These are phyloP conservation scores for Eilema caniola DNA, from an alignment of 2,888 invertebrate species.

Conservation along the genomic window DNA sequence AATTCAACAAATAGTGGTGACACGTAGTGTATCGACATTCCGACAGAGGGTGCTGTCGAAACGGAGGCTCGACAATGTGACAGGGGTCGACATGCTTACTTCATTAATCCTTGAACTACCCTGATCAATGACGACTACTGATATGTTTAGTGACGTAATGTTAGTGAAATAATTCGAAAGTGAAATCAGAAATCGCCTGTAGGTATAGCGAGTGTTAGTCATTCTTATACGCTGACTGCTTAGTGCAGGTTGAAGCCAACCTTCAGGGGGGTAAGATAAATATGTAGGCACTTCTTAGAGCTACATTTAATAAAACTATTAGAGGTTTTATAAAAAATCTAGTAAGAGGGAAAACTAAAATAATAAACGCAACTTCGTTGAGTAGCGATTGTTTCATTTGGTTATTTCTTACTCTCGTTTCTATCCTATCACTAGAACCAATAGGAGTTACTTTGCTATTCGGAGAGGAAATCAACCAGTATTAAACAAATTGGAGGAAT, in stretches of 20 bases:
- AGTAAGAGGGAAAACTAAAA: too few species aligned
- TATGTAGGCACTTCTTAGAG: background rate
- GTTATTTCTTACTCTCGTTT: background rate
- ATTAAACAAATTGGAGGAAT: background rate
- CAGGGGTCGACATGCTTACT: conserved; percentile 84
- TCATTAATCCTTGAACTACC: conserved; percentile 83
- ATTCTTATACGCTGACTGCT: background rate
- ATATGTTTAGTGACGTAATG: conserved; percentile 54
- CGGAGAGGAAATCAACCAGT: background rate
- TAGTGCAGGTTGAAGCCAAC: background rate
- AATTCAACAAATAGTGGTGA: conserved; percentile 50
- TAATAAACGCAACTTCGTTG: background rate
- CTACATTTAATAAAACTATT: background rate
- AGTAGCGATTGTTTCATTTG: too few species aligned
- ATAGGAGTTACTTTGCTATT: background rate
- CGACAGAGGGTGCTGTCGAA: conserved; percentile 61
- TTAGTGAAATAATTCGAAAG: conserved; percentile 20
- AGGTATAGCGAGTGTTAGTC: background rate
- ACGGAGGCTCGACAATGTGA: conserved; percentile 71
- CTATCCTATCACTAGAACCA: background rate
- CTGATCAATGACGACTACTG: conserved; percentile 71
- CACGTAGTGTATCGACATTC: conserved; percentile 81
- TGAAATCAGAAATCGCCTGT: background rate
- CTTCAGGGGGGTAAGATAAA: too few species aligned
- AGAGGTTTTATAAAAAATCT: background rate